These are phyloP conservation scores for Clinocottus analis DNA, from an alignment of 2,113 vertebrate genomes.

Conservation along the genomic window DNA sequence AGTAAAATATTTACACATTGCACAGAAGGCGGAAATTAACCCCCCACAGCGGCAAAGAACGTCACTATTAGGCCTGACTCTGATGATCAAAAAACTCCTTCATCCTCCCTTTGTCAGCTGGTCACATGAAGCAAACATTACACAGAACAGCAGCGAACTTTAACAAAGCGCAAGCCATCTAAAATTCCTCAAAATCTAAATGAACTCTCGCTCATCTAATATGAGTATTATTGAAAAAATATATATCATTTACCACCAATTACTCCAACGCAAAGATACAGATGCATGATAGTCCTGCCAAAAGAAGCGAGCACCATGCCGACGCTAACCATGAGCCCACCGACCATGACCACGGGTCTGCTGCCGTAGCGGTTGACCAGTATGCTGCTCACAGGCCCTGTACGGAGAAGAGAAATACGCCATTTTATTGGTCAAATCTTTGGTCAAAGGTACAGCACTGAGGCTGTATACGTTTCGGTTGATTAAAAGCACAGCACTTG, in stretches of 20 bases:
- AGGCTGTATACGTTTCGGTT: neutral
- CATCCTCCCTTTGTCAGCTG: conserved; percentile 11
- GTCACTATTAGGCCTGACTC: conserved; percentile 5
- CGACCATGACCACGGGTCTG: conserved; percentile 86
- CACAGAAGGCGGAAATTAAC: neutral
- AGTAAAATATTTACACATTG: conserved; percentile 4
- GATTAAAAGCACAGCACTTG: neutral
- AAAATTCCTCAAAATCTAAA: neutral
- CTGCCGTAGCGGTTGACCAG: conserved; percentile 87
- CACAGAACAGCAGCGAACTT: neutral
- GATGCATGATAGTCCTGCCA: conserved; percentile 85
- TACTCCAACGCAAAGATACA: conserved; percentile 86
- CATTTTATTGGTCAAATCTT: neutral
- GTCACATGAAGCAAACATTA: conserved; percentile 27
- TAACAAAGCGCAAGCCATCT: neutral
- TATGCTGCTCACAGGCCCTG: conserved; percentile 87
- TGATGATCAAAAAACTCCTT: conserved; percentile 20
- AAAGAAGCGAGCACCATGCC: conserved; percentile 85
- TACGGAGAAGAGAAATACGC: conserved; percentile 19
- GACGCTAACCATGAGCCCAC: conserved; percentile 81
- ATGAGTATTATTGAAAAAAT: neutral
- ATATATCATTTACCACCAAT: conserved; percentile 82
- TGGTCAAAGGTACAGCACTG: neutral
- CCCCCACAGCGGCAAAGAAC: neutral
- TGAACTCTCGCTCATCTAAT: neutral